Evolutionary conservation across 2,113 vertebrate species (phyloP).

Genomic region (Alaudala cheleensis): DNA sequence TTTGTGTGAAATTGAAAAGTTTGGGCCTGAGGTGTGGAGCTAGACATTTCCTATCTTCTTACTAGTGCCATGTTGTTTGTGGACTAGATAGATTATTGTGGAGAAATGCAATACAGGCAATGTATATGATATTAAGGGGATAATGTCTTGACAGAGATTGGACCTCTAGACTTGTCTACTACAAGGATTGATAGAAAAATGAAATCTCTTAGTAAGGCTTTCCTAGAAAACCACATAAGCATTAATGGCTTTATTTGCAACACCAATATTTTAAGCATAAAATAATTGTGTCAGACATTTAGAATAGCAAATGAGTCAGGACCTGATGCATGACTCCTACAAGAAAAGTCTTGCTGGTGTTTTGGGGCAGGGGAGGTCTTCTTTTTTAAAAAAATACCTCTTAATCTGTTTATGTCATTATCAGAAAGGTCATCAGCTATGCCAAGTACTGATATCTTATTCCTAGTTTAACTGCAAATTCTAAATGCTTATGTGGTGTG

Average conservation of each 20-base stretch:
- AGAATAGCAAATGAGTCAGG: slow-evolving; percentile 1
- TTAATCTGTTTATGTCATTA: neutral
- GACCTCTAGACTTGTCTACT: neutral
- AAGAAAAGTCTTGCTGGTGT: neutral
- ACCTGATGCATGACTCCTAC: neutral
- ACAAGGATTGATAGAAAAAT: neutral
- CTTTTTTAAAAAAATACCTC: neutral
- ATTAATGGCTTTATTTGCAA: slow-evolving; percentile 25
- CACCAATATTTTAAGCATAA: slow-evolving; percentile 15
- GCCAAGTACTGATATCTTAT: slow-evolving; percentile 38
- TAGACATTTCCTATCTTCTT: neutral
- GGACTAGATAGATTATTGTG: neutral
- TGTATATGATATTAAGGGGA: neutral
- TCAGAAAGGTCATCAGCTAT: slow-evolving; percentile 29
- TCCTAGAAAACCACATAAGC: slow-evolving; percentile 24
- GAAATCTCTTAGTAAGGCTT: neutral
- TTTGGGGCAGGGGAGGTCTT: neutral
- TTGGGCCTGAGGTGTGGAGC: neutral
- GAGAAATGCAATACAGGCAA: neutral
- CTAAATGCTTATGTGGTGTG: slow-evolving; percentile 54
- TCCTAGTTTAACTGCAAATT: slow-evolving; percentile 51
- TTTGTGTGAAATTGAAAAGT: neutral
- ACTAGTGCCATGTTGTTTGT: neutral
- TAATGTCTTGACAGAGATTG: neutral
- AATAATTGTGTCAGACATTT: slow-evolving; percentile 18